Evolutionary conservation across 2,888 invertebrate species (phyloP).

Genomic region (Halictus quadricinctus): DNA sequence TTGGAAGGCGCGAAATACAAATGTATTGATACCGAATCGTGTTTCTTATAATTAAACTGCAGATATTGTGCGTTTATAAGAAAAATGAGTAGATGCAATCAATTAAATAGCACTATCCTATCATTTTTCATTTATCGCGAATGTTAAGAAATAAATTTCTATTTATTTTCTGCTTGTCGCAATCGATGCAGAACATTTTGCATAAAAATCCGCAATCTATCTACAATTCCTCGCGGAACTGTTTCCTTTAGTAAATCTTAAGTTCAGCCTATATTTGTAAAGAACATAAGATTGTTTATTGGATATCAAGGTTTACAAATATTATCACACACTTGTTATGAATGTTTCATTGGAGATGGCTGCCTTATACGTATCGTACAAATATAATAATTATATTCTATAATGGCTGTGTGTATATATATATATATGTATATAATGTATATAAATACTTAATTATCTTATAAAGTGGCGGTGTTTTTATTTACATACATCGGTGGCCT

Average conservation of each 20-base stretch:
- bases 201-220: too few relatives aligned
- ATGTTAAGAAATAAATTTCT: background rate
- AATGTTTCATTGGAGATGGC: constrained; percentile 78
- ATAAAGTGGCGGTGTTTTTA: constrained; percentile 59
- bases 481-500: constrained; percentile 68
- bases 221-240: background rate
- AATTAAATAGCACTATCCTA: background rate
- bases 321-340: constrained; percentile 82
- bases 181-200: too few relatives aligned
- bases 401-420: constrained; percentile 70
- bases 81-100: too few relatives aligned
- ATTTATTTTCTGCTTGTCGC: too few relatives aligned
- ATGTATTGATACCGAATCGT: background rate
- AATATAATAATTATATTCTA: constrained; percentile 76
- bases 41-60: background rate
- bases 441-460: constrained; percentile 72
- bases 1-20: background rate
- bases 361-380: constrained; percentile 76
- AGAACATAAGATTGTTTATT: constrained; percentile 80
- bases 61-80: background rate
- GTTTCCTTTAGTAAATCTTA: background rate
- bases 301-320: constrained; percentile 81
- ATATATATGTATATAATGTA: constrained; percentile 65
- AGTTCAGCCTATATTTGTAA: constrained; percentile 53
- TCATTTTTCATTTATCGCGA: background rate